Evolutionary conservation across 2,113 vertebrate species (phyloP).

Genomic region (Lasiurus borealis): DNA sequence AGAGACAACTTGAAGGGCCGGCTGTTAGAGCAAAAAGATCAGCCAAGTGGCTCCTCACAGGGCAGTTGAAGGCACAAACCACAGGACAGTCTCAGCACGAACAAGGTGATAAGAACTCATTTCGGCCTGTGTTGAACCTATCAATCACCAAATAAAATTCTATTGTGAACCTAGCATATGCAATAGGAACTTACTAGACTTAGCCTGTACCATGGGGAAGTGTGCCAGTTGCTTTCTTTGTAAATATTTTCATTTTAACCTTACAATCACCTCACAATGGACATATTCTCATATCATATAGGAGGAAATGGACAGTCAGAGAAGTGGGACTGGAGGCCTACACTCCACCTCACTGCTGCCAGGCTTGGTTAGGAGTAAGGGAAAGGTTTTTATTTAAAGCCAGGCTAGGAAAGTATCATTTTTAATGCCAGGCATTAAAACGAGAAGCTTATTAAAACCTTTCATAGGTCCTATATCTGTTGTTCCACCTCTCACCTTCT

Average conservation of each 20-base stretch:
- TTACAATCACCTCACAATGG: neutral
- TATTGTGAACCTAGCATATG: accelerated
- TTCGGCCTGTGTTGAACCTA: neutral
- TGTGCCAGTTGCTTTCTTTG: neutral
- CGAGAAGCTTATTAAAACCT: neutral
- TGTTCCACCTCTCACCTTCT: neutral
- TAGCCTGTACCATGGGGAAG: accelerated
- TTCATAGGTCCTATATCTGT: neutral
- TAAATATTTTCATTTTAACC: neutral
- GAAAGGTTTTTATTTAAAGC: neutral
- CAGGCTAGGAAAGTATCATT: neutral
- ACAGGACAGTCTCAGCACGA: neutral
- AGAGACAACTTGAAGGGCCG: neutral
- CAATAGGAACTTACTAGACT: neutral
- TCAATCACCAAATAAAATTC: neutral
- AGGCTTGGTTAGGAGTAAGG: no score
- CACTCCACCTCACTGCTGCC: neutral
- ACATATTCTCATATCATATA: accelerated
- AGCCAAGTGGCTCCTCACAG: neutral
- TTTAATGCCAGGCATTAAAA: neutral
- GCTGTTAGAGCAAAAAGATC: neutral
- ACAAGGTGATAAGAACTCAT: neutral
- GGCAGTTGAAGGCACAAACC: neutral
- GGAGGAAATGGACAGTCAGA: neutral
- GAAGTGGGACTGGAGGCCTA: neutral